Evolutionary conservation across 1,140 invertebrate genomes (phyloP).

Genomic region (Thrips palmi): DNA sequence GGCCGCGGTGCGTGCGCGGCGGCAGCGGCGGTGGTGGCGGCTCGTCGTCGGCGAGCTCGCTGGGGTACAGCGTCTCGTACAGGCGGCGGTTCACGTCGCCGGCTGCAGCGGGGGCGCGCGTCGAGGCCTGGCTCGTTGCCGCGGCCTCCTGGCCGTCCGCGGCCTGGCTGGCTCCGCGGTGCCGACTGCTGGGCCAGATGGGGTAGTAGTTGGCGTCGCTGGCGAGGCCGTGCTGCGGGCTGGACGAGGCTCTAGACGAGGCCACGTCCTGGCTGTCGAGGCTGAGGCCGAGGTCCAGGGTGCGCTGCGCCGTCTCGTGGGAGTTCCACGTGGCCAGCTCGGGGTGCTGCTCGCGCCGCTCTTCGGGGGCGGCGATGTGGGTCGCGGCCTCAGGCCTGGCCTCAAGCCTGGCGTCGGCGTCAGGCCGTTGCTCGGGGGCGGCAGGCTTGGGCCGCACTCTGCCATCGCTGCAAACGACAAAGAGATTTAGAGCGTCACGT

Average conservation of each 20-base stretch:
- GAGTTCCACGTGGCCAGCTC: constrained; percentile 21
- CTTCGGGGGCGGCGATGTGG: no score
- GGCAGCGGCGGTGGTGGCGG: constrained; percentile 23
- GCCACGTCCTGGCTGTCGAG: no score
- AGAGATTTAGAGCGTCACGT: no score
- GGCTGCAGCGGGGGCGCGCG: constrained; percentile 9
- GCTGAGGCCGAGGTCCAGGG: constrained; percentile 9
- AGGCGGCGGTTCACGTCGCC: no score
- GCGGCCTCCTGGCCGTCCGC: constrained; percentile 9
- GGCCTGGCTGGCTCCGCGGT: not conserved
- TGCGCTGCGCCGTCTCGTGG: constrained; percentile 17
- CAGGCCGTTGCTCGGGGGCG: no score
- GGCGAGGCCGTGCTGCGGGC: not conserved
- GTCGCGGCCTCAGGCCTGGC: no score
- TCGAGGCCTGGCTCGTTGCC: no score
- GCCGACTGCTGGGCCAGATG: constrained; percentile 18
- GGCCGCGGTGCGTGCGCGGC: constrained; percentile 17
- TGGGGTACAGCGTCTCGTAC: constrained; percentile 23
- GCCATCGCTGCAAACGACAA: no score
- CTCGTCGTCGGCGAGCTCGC: constrained; percentile 11
- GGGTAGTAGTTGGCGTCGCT: constrained; percentile 20
- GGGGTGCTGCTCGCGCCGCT: constrained; percentile 14
- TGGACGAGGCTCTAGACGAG: not conserved
- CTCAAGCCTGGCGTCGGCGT: no score
- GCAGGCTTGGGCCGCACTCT: no score